Base-by-base conservation (phyloP, 2,888 invertebrate species). In the Erebia ligea region DNA sequence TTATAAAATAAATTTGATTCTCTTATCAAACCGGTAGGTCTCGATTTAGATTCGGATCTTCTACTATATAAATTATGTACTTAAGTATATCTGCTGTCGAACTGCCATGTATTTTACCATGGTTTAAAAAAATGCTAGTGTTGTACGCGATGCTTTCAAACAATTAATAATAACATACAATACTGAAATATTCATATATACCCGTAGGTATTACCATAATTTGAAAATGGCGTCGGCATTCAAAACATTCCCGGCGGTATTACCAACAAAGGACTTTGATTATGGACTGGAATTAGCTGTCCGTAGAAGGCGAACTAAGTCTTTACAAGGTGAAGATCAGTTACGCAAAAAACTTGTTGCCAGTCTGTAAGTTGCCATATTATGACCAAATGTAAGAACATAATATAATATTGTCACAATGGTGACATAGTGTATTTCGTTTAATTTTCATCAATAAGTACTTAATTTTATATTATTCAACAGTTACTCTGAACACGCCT, bases 271-370 rank as follows among this genome's bases (percentile, higher is more conserved):
- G 65, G 87, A 87, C 66, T 81, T 79, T 54, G 90, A 93, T 76
- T 87, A 87, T 70, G 91, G 91, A 0, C 80, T 93, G 10, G 93
- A 93, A 76, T 81, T 93, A 19, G 92, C 94, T 17, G 85, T 94
- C 34, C 86, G 94, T 15, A 83, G 94, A 72, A 86, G 94, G 64
- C 83, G 88, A 50, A 93, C 93, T 15, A 93, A 93, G 78, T 93
- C 94, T 1, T 80, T 94, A 73, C 78, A 88, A 50, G 88, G 82
- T 15, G 93, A 92, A 81, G 87, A 89, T 11, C 86, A 89, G 72
- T 78, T 93, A n/a, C 84, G 93, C 2, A 85, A 83, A 73, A 87
- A 85, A 74, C 77, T 93, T 9, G 85, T 89, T 54, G 85, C 87
- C 4, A 84, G 81, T 68, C 84, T 89, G 92, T 93, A 78, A 86